Evolutionary conservation across 2,113 vertebrate genomes (phyloP).

Genomic region (Onychorhynchus coronatus): DNA sequence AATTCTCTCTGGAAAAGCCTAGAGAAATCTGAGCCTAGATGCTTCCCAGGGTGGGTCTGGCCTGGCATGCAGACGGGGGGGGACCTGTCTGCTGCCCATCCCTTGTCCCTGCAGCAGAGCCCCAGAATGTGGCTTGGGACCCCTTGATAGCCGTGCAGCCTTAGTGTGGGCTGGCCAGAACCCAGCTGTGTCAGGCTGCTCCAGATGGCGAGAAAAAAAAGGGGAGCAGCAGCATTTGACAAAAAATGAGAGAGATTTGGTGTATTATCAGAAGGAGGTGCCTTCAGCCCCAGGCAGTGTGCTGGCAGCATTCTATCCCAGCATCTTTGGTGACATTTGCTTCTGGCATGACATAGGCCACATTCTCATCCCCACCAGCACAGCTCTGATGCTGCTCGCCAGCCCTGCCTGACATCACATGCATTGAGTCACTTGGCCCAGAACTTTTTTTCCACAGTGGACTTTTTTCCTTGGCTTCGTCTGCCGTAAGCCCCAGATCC

Average conservation of each 20-base stretch:
- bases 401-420: rapidly evolving
- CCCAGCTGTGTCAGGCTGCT: not conserved
- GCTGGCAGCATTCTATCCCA: not conserved
- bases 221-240: not conserved
- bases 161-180: not conserved
- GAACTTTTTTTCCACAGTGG: not conserved
- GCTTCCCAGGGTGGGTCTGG: not conserved
- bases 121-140: rapidly evolving
- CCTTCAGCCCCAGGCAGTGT: rapidly evolving
- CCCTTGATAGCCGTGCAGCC: rapidly evolving
- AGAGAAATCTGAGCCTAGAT: constrained; percentile 10
- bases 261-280: not conserved
- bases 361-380: not conserved
- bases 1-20: constrained; percentile 10
- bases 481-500: not conserved
- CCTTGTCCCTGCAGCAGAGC: not conserved
- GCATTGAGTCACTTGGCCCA: not conserved
- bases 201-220: rapidly evolving
- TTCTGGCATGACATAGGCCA: not conserved
- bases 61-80: rapidly evolving
- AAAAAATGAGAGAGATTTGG: not conserved
- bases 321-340: not conserved
- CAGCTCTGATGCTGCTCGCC: rapidly evolving
- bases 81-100: not conserved
- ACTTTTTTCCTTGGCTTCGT: not conserved